Percentiles rank a stretch among this genome's conserved stretches.
These are phyloP conservation scores for Holocentrus rufus DNA, from an alignment of 2,797 vertebrate species.

Conservation along the genomic window DNA sequence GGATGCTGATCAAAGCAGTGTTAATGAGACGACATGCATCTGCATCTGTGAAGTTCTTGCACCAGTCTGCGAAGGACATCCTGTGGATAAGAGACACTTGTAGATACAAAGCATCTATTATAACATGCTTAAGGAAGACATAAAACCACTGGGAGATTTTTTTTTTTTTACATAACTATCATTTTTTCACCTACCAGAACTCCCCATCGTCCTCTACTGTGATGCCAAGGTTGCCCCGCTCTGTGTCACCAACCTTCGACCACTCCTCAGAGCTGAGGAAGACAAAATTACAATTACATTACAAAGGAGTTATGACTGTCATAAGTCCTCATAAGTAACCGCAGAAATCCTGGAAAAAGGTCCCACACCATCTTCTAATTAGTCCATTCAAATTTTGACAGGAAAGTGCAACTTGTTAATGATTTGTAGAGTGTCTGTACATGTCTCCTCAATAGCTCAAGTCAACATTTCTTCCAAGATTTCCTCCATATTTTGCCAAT, in stretches of 20 bases:
- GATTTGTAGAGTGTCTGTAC: no score
- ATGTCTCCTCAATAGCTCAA: no score
- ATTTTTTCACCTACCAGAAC: conserved; percentile 85
- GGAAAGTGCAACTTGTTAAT: no score
- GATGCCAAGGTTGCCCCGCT: conserved; percentile 86
- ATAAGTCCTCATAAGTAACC: no score
- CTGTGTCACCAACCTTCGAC: conserved; percentile 86
- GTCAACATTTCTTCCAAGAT: no score
- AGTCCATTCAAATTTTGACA: no score
- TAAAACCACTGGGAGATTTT: neutral
- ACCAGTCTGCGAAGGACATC: conserved; percentile 96
- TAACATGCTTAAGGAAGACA: neutral
- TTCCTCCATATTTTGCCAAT: no score
- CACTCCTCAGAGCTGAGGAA: conserved; percentile 90
- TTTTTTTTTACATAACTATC: neutral
- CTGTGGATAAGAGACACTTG: conserved; percentile 67
- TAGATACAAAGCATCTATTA: neutral
- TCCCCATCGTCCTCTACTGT: conserved; percentile 91
- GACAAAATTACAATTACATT: neutral
- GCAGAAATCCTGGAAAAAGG: no score
- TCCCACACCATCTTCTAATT: no score
- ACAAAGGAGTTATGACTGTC: no score
- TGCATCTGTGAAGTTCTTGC: conserved; percentile 88
- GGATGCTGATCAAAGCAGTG: conserved; percentile 86
- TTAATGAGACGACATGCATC: conserved; percentile 91